Base-by-base conservation (phyloP, 1,140 invertebrate genomes). In the Metopolophium dirhodum region DNA sequence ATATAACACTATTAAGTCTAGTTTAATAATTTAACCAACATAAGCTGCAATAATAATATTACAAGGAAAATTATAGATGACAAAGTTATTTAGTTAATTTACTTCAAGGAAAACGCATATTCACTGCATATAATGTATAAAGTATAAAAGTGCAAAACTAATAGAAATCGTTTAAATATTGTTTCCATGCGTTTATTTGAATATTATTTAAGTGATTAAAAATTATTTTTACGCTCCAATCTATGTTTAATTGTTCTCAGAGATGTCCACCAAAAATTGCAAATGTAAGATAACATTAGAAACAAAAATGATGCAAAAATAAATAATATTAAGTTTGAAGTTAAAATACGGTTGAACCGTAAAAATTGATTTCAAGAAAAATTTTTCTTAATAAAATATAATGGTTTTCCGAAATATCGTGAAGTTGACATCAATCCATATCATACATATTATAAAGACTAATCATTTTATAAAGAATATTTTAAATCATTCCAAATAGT, bases 1-100 rank as follows among this genome's bases (percentile, higher is more conserved):
- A n/a, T 77, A 77, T 77, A 77, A 77, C 14, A 77, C 30, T 77
- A 77, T 77, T 77, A 77, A 77, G 61, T 77, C 61, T 77, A 68
- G 61, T n/a, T 77, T n/a, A 77, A 77, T 77, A 77, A 35, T 77
- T 77, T n/a, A 77, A n/a, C 30, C 61, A n/a, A n/a, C 14, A 77
- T 77, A 77, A 77, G 1, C 18, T 77, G 30, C 61, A 77, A 35
- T 77, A 77, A n/a, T 4, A 77, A 77, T n/a, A 77, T 77, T 77
- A 77, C 30, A 61, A 30, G 9, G 57, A 61, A 61, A 61, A 61
- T 61, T 2, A 4, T 61, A 61, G 26, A 30, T 61, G 11, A 61
- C 30, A n/a, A 18, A 18, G 30, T 61, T 26, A n/a, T n/a, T 68
- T 77, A 77, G 61, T 30, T 61, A n/a, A 77, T 77, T 77, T 77